These are phyloP conservation scores for Podarcis raffonei DNA, from an alignment of 2,113 vertebrate genomes.

Conservation along the genomic window DNA sequence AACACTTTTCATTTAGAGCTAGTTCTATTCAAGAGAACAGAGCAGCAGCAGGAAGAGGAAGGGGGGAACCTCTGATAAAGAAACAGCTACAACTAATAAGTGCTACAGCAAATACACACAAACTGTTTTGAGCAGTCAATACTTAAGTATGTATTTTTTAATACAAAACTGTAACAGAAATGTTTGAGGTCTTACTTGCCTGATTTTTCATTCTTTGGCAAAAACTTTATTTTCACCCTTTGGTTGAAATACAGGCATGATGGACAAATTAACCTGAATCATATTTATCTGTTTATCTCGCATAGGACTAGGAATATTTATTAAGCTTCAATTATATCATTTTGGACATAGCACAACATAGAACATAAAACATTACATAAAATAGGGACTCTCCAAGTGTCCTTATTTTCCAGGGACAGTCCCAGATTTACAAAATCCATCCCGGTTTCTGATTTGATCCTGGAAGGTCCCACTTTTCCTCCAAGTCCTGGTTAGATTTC, in stretches of 20 bases:
- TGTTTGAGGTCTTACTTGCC: not conserved
- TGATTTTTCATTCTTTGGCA: not conserved
- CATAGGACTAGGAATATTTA: not conserved
- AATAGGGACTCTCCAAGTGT: too few species aligned
- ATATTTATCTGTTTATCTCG: not conserved
- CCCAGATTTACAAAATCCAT: too few species aligned
- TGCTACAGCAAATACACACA: not conserved
- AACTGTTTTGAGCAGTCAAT: not conserved
- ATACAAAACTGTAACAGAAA: not conserved
- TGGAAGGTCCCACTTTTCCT: not conserved
- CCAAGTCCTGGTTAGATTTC: not conserved
- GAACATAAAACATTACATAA: not conserved
- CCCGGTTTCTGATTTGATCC: too few species aligned
- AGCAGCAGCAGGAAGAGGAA: too few species aligned
- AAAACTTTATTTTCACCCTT: not conserved
- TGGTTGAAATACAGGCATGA: not conserved
- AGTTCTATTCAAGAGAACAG: not conserved
- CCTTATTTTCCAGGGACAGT: too few species aligned
- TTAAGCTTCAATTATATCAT: not conserved
- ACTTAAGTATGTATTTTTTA: not conserved
- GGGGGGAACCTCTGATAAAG: not conserved
- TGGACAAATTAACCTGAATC: not conserved
- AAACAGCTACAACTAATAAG: not conserved
- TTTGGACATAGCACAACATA: not conserved
- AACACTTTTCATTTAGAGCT: not conserved